Base-by-base conservation (phyloP, 1,140 invertebrate species). In the Megalopta genalis region DNA sequence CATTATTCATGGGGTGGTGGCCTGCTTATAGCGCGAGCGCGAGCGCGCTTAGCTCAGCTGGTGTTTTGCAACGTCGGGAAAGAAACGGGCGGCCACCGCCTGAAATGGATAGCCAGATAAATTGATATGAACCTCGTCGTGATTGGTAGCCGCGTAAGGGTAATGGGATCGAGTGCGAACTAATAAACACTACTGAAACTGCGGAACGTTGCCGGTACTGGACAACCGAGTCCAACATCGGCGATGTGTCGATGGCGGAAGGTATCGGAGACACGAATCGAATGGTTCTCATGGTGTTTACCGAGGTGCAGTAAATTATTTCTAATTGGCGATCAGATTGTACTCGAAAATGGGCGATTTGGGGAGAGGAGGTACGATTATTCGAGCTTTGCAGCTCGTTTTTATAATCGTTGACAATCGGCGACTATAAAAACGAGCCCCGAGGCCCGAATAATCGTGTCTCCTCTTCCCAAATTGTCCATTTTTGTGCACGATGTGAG, bases 1-100 rank as follows among this genome's bases (percentile, higher is more conserved):
- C 82, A 88, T 88, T 84, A 89, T 88, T 88, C 84, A 89, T 84
- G 62, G 72, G 77, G n/a, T 66, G 77, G n/a, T 66, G 39, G 62
- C 71, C 62, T 77, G 76, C 16, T 75, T 84, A 81, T 77, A 77
- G 80, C 65, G 69, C 49, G 46, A 10, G 12, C 39, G 9, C 39
- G 69, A 14, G 49, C 2, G 16, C 75, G 81, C 68, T 83, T 79
- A 76, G 69, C 77, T 85, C 83, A 59, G 65, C 77, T 70, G 72
- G 65, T 70, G 78, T 86, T 86, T 82, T 79, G 83, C 81, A 77
- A 88, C 83, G 74, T 68, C 18, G 49, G 72, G 32, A 70, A 83
- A 84, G 74, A 65, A 69, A 62, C 59, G 59, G 59, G 52, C n/a
- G 42, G 63, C 77, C 63, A 60, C 25, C 25, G 70, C 77, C 77